Percentiles rank a stretch among this genome's conserved stretches.
Conservation (phyloP, 2,113 vertebrate genomes). For the Chascanopsetta lugubris region DNA sequence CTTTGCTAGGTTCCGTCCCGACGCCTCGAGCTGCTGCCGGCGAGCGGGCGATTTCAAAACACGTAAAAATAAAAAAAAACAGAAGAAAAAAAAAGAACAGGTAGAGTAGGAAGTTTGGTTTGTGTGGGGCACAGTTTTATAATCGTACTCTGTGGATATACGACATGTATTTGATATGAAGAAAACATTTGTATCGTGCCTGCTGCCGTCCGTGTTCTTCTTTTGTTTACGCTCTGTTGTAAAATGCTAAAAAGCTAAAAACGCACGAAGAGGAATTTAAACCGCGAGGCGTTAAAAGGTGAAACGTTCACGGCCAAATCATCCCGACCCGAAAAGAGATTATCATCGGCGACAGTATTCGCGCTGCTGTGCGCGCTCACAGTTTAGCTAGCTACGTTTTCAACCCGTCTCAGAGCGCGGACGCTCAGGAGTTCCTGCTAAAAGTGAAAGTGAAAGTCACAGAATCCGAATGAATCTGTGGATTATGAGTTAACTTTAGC, state of each 20-base stretch:
- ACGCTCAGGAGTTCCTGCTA: not conserved
- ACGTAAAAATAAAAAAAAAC: conserved; percentile 25
- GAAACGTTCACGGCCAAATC: conserved; percentile 38
- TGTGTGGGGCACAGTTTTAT: conserved; percentile 77
- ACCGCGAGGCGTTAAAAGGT: conserved; percentile 26
- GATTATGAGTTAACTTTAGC: not conserved
- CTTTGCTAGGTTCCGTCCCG: conserved; percentile 49
- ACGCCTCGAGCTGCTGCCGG: conserved; percentile 24
- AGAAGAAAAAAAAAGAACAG: conserved; percentile 34
- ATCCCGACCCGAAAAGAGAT: not conserved
- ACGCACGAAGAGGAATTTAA: conserved; percentile 18
- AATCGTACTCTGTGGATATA: conserved; percentile 80
- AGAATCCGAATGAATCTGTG: too few species aligned
- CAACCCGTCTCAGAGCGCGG: conserved; percentile 1
- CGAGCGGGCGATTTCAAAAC: too few species aligned
- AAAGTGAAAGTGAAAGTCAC: too few species aligned
- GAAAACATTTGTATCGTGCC: conserved; percentile 79
- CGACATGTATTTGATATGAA: conserved; percentile 81
- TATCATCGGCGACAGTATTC: conserved; percentile 21
- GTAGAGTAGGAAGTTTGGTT: conserved; percentile 64
- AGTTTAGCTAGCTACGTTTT: not conserved
- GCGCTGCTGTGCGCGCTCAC: conserved; percentile 29
- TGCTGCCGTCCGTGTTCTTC: conserved; percentile 78
- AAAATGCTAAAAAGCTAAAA: conserved; percentile 67
- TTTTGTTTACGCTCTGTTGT: conserved; percentile 63